Evolutionary conservation across 37 sponge, comb jelly and placozoan genomes (phyloP).

Genomic region (Beroe ovata): DNA sequence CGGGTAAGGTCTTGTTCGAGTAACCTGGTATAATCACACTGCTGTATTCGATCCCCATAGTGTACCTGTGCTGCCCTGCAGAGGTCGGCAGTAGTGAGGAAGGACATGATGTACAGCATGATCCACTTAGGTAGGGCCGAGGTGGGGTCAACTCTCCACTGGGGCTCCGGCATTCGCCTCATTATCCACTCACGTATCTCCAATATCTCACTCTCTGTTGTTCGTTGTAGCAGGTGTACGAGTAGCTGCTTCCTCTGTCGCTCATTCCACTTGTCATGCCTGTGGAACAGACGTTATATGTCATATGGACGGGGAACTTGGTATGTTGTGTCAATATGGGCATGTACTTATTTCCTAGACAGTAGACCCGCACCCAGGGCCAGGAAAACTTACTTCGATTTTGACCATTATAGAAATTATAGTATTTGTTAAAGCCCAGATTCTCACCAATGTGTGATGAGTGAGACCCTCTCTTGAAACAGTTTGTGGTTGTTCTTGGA

Average conservation of each 20-base stretch:
- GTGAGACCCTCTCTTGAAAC: slow-evolving; percentile 32
- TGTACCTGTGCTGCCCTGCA: slow-evolving; percentile 8
- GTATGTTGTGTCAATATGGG: too few relatives aligned
- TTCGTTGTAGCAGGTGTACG: slow-evolving; percentile 39
- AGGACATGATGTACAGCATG: slow-evolving; percentile 19
- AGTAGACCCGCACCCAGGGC: too few relatives aligned
- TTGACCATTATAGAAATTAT: too few relatives aligned
- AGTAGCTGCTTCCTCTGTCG: slow-evolving; percentile 32
- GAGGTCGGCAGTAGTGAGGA: slow-evolving; percentile 44
- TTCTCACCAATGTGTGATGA: slow-evolving; percentile 63
- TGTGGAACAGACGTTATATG: background rate
- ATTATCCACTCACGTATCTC: slow-evolving; percentile 44
- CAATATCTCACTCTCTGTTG: slow-evolving; percentile 16
- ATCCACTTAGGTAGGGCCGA: slow-evolving; percentile 9
- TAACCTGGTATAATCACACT: too few relatives aligned
- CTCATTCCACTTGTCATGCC: slow-evolving; percentile 66
- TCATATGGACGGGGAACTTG: background rate
- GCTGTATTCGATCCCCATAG: too few relatives aligned
- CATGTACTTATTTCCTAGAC: too few relatives aligned
- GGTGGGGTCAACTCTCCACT: slow-evolving; percentile 23
- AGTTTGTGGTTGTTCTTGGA: slow-evolving; percentile 42
- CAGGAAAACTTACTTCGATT: too few relatives aligned
- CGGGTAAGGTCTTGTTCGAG: too few relatives aligned
- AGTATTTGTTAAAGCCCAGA: too few relatives aligned
- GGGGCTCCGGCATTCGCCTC: slow-evolving; percentile 47